Percentiles rank a stretch among this genome's conserved stretches.
phyloP scores from a whole-genome alignment of 2,113 vertebrate genomes.

The Istiophorus platypterus region DNA sequence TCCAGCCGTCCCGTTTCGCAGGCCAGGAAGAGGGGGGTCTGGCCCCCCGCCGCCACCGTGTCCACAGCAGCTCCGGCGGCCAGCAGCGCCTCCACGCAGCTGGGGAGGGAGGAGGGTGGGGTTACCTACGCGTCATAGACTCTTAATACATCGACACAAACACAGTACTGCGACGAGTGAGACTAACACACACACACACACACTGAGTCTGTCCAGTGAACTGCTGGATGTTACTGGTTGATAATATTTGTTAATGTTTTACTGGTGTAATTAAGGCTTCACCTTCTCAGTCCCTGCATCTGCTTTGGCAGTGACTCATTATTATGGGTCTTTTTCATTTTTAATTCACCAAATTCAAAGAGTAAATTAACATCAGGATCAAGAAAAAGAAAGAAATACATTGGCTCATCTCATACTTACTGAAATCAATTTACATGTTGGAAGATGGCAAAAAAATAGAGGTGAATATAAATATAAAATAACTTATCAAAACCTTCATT shows the following conservation, averaged over 20 bases:
- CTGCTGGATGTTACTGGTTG: too few relatives aligned
- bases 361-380: not conserved
- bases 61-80: conserved; percentile 89
- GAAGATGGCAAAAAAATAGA: not conserved
- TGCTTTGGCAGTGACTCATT: too few relatives aligned
- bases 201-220: too few relatives aligned
- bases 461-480: too few relatives aligned
- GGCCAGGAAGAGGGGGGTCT: conserved; percentile 91
- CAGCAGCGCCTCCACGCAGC: conserved; percentile 92
- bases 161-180: not conserved
- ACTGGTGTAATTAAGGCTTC: too few relatives aligned
- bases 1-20: conserved; percentile 88
- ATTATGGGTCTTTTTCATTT: too few relatives aligned
- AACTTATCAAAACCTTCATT: too few relatives aligned
- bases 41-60: conserved; percentile 85
- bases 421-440: not conserved
- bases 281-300: too few relatives aligned
- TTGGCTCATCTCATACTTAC: not conserved
- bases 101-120: conserved; percentile 54
- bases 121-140: not conserved
- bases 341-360: too few relatives aligned
- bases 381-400: not conserved
- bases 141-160: not conserved
- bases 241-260: too few relatives aligned
- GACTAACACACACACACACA: too few relatives aligned